Evolutionary conservation across 2,797 vertebrate species (phyloP), one percentile per base, ranked within the genome.

Genomic region (Pangasius mekongensis): DNA sequence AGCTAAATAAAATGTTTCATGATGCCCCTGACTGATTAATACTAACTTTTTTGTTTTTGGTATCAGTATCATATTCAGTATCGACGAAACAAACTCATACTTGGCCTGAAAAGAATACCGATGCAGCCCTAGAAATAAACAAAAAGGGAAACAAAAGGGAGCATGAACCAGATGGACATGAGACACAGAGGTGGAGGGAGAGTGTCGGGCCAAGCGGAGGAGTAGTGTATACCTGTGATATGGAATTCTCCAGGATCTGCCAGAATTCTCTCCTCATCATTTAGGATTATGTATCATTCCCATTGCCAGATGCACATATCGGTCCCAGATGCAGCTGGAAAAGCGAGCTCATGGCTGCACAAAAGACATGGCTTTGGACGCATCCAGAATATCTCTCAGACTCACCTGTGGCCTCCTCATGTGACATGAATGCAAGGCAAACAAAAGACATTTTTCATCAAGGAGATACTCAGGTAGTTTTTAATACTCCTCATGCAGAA

Each of bases 201-300:
- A 78, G 56, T 47, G 64, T 86, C 85, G 39, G 85, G 64, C 81
- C 88, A 71, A 33, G 88, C 74, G 18, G 6, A 52, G 56, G 84
- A 86, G 85, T 86, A 74, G 83, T 80, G 78, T 86, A 74, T 89
- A 87, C 89, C 90, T 88, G 91, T 39, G 84, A 88, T 92, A 82
- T 66, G 86, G 88, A 89, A 82, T 90, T 82, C n/a, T 74, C 54
- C 27, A 43, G 67, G 81, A 88, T 66, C 11, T 83, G 90, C 90
- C 92, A 93, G 88, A 60, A 92, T 89, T 89, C 39, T 83, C 92
- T 92, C 93, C 90, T 94, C 92, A 91, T 94, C 91, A 90, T 88
- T 93, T 90, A 88, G 84, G 62, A 88, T 84, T 83, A 80, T 54
- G 84, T 82, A 69, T 66, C 66, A 47, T 66, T 86, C 78, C 58